A percentile compares a stretch with the other conserved stretches of the same genome.
Conservation (phyloP, 2,113 vertebrate genomes). For the Hippotragus niger region DNA sequence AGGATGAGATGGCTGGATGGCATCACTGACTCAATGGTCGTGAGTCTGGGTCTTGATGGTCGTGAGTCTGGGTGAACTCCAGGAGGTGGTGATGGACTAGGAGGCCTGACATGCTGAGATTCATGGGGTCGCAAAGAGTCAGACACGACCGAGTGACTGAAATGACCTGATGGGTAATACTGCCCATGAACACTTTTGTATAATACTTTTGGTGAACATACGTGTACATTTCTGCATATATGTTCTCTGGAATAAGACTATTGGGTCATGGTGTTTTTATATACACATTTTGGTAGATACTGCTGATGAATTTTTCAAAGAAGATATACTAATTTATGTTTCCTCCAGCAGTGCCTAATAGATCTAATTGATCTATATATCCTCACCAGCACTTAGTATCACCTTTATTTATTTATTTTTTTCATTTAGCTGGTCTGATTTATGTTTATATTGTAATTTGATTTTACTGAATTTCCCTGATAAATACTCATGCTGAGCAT, state of each 20-base stretch:
- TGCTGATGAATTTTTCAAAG: neutral
- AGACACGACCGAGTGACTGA: rapidly evolving
- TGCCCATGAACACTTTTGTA: neutral
- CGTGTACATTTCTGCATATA: neutral
- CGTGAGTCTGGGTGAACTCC: too few species aligned
- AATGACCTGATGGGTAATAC: neutral
- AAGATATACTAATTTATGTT: neutral
- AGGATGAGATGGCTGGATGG: too few species aligned
- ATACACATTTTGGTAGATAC: neutral
- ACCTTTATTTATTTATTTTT: neutral
- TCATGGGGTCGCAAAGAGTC: too few species aligned
- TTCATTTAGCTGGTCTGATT: neutral
- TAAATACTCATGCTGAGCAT: neutral
- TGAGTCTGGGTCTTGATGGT: too few species aligned
- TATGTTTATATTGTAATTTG: neutral
- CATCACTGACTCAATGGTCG: too few species aligned
- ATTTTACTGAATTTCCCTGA: neutral
- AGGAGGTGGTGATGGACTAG: too few species aligned
- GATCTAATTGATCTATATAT: neutral
- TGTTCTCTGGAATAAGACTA: neutral
- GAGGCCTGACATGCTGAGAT: too few species aligned
- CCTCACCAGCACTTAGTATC: neutral
- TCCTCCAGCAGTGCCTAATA: neutral
- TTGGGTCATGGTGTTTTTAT: neutral
- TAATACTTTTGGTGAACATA: neutral